These are phyloP conservation scores for Bubo bubo DNA, from an alignment of 2,113 vertebrate genomes.

Conservation along the genomic window DNA sequence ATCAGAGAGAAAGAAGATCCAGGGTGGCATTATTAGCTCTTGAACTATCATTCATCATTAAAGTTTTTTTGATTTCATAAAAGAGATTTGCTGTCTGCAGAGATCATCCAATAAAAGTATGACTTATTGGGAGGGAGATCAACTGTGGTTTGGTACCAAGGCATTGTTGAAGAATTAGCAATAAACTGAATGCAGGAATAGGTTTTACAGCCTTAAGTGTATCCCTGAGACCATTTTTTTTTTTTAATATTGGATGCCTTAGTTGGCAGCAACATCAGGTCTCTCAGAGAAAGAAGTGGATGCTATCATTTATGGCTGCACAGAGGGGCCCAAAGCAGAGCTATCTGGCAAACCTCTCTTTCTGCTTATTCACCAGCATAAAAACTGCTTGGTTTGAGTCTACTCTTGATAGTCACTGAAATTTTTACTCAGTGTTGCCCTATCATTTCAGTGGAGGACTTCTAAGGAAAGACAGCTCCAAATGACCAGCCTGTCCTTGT, in stretches of 20 bases:
- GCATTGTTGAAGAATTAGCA: background rate
- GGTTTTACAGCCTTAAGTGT: background rate
- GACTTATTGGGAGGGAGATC: background rate
- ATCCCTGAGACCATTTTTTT: background rate
- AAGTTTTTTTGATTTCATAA: background rate
- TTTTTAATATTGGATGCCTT: background rate
- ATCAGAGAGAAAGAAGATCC: background rate
- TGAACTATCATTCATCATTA: background rate
- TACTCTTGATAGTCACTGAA: background rate
- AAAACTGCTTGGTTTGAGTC: background rate
- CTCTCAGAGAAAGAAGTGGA: background rate
- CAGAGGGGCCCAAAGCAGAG: background rate
- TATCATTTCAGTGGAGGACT: background rate
- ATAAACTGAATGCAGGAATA: background rate
- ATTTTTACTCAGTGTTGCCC: background rate
- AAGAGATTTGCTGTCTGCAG: background rate
- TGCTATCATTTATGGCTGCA: background rate
- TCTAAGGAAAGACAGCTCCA: background rate
- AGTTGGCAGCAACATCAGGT: background rate
- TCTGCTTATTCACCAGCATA: background rate
- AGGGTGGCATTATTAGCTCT: background rate
- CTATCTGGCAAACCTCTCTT: background rate
- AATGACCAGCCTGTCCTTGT: background rate
- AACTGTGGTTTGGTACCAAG: background rate
- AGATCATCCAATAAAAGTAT: background rate